Conservation (phyloP, 2,888 invertebrate genomes). For the Aphodius sticticus region DNA sequence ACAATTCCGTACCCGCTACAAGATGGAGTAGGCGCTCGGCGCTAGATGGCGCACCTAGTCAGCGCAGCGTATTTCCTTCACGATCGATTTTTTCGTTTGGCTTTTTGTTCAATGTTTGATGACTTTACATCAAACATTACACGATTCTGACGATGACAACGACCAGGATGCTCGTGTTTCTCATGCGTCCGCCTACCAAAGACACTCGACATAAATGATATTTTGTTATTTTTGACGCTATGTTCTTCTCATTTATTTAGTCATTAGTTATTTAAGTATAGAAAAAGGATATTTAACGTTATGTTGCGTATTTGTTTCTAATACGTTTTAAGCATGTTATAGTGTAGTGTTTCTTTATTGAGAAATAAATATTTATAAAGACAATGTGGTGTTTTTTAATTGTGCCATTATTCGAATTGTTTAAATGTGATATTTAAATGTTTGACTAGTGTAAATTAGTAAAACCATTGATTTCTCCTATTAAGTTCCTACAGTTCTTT, state of each 20-base stretch:
- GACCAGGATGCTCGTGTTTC: background rate
- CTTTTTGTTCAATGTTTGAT: background rate
- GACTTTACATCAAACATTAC: background rate
- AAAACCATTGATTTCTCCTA: too few species aligned
- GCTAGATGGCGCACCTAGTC: slow-evolving; percentile 36
- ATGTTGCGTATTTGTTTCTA: background rate
- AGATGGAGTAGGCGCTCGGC: slow-evolving; percentile 35
- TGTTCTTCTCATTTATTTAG: background rate
- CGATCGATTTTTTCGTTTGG: background rate
- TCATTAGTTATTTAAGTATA: background rate
- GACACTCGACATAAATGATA: background rate
- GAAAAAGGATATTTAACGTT: background rate
- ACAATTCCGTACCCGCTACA: slow-evolving; percentile 49
- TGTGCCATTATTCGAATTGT: background rate
- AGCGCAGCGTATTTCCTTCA: slow-evolving; percentile 11
- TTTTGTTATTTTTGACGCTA: background rate
- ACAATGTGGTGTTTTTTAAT: background rate
- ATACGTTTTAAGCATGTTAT: background rate
- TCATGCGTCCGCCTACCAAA: background rate
- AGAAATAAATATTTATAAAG: background rate
- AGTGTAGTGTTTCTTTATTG: background rate
- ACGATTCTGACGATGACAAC: background rate
- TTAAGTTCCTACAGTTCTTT: too few species aligned
- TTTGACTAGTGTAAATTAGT: too few species aligned
- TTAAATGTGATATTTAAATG: background rate